A percentile compares a stretch with the other conserved stretches of the same genome.
Evolutionary conservation across 2,797 vertebrate genomes (phyloP).

Genomic region (Balearica regulorum): DNA sequence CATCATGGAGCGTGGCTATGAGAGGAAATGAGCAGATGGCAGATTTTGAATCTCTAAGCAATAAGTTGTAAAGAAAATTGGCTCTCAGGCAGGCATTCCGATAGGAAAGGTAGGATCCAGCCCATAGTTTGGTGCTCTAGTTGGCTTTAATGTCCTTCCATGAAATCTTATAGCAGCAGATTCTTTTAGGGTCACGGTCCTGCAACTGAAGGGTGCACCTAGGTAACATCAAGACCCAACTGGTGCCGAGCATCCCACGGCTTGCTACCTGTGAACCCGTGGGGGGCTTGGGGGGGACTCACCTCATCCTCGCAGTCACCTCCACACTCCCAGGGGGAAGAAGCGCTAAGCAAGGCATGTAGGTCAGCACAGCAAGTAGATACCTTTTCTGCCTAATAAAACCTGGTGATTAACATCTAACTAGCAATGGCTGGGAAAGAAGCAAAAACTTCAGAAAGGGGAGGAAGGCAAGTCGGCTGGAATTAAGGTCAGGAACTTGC

Average conservation of each 20-base stretch:
- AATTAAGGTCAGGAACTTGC: constrained; percentile 36
- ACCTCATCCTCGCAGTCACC: not conserved
- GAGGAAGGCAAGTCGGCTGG: not conserved
- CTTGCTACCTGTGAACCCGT: accelerated
- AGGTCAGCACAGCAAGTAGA: not conserved
- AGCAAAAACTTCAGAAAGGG: not conserved
- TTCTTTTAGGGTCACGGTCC: accelerated
- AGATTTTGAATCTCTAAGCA: not conserved
- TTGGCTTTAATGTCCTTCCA: not conserved
- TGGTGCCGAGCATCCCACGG: not conserved
- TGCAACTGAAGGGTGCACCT: accelerated
- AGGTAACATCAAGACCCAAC: accelerated
- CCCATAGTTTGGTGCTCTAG: not conserved
- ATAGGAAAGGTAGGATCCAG: not conserved
- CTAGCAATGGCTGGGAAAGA: not conserved
- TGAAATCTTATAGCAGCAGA: not conserved
- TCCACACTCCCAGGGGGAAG: not conserved
- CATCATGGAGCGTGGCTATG: not conserved
- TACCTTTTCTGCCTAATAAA: not conserved
- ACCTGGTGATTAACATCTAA: not conserved
- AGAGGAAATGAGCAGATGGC: constrained; percentile 3
- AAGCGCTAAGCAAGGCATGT: accelerated
- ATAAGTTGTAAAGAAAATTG: not conserved
- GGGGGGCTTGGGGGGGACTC: not conserved
- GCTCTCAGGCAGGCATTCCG: not conserved